phyloP scores from a whole-genome alignment of 2,888 invertebrate species.

The Dolomedes plantarius region DNA sequence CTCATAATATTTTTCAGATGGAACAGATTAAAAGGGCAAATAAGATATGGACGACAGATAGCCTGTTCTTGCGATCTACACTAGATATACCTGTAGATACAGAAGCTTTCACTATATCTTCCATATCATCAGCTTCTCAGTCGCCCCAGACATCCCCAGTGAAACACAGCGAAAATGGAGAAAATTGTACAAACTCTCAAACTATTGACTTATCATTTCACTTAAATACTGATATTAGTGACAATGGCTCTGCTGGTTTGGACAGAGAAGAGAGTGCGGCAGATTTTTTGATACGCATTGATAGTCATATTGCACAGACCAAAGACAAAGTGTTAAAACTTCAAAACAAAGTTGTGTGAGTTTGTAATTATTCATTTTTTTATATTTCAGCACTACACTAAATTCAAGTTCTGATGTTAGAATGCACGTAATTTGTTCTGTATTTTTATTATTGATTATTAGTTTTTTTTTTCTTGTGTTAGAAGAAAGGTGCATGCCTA shows the following conservation, averaged over 20 bases:
- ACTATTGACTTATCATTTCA: constrained; percentile 49
- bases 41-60: constrained; percentile 93
- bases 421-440: not conserved
- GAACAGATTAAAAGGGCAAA: constrained; percentile 95
- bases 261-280: constrained; percentile 74
- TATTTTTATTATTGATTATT: too few species aligned
- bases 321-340: constrained; percentile 76
- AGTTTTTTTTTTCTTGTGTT: too few species aligned
- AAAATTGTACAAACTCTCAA: constrained; percentile 22
- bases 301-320: constrained; percentile 77
- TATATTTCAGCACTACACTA: not conserved
- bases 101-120: constrained; percentile 67
- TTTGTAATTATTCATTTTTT: not conserved
- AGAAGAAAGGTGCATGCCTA: too few species aligned
- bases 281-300: constrained; percentile 78
- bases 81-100: constrained; percentile 84
- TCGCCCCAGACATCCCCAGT: constrained; percentile 50
- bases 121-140: constrained; percentile 51
- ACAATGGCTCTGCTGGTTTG: constrained; percentile 17
- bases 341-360: constrained; percentile 71
- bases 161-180: constrained; percentile 38
- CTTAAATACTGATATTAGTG: constrained; percentile 32
- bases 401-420: not conserved
- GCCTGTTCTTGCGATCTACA: constrained; percentile 91
- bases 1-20: constrained; percentile 83